These are phyloP conservation scores for Aulostomus chinensis DNA, from an alignment of 2,797 vertebrate genomes.

Conservation along the genomic window DNA sequence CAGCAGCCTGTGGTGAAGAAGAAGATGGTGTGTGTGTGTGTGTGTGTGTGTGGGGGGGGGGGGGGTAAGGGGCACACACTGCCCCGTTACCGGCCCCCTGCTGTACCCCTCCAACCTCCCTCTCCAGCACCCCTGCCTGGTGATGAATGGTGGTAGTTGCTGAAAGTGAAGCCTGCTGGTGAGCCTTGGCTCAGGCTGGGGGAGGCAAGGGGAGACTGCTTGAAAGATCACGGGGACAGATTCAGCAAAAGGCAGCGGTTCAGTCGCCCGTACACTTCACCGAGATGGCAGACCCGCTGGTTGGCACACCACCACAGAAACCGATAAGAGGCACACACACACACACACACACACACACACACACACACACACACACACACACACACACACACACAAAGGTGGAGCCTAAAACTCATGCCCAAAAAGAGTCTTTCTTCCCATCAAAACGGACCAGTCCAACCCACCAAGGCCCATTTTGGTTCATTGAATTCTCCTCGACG, in stretches of 20 bases:
- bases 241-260: conserved; percentile 74
- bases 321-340: background rate
- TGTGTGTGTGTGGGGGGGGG: too few relatives aligned
- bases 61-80: conserved; percentile 62
- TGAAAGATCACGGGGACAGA: conserved; percentile 73
- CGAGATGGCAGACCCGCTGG: conserved; percentile 32
- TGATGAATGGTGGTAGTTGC: conserved; percentile 85
- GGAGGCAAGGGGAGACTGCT: conserved; percentile 62
- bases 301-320: conserved; percentile 47
- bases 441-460: too few relatives aligned
- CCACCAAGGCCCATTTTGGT: too few relatives aligned
- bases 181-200: conserved; percentile 72
- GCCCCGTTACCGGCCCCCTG: conserved; percentile 69
- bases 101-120: conserved; percentile 26
- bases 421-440: too few relatives aligned
- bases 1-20: conserved; percentile 72
- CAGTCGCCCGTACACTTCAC: conserved; percentile 56
- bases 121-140: conserved; percentile 72
- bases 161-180: conserved; percentile 83
- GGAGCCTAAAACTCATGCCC: background rate
- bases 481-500: too few relatives aligned
- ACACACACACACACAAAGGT: conserved; percentile 1
- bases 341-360: conserved; percentile 9
- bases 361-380: conserved; percentile 4
- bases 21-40: too few relatives aligned